A percentile compares a stretch with the other conserved stretches of the same genome.
Conservation (phyloP, 2,888 invertebrate genomes). For the Sericinus montela region DNA sequence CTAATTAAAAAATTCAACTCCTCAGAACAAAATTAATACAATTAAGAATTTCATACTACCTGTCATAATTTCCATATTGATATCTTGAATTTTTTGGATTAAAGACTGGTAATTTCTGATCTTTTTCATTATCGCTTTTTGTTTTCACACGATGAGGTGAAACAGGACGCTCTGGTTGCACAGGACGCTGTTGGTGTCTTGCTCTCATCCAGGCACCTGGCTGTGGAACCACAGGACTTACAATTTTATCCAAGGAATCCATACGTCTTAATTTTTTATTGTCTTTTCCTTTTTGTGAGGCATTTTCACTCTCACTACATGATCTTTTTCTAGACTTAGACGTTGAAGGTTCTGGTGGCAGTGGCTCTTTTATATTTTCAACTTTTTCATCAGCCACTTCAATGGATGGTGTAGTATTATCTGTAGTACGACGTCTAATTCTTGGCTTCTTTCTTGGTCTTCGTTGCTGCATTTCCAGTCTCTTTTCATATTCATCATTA, state of each 20-base stretch:
- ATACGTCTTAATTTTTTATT: constrained; percentile 81
- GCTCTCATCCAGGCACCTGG: constrained; percentile 90
- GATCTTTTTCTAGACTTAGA: constrained; percentile 70
- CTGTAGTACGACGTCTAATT: constrained; percentile 67
- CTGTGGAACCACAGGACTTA: constrained; percentile 94
- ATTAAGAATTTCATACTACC: no score
- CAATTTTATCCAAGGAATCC: constrained; percentile 91
- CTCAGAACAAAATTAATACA: no score
- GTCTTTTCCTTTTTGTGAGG: constrained; percentile 74
- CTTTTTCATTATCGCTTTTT: constrained; percentile 54
- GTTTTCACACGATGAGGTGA: constrained; percentile 62
- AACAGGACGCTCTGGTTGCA: constrained; percentile 64
- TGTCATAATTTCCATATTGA: constrained; percentile 97
- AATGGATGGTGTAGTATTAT: constrained; percentile 54
- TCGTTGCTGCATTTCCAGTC: constrained; percentile 84
- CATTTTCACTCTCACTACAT: constrained; percentile 77
- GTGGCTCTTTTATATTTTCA: constrained; percentile 58
- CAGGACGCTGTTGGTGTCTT: constrained; percentile 53
- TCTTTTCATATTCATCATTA: constrained; percentile 90
- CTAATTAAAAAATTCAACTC: no score
- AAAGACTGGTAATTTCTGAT: constrained; percentile 81
- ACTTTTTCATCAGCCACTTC: constrained; percentile 42
- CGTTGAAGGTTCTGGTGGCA: constrained; percentile 58
- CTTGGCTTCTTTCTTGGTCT: constrained; percentile 85
- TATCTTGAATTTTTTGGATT: constrained; percentile 88